phyloP scores from a whole-genome alignment of 1,140 invertebrate species.

The Triops cancriformis region DNA sequence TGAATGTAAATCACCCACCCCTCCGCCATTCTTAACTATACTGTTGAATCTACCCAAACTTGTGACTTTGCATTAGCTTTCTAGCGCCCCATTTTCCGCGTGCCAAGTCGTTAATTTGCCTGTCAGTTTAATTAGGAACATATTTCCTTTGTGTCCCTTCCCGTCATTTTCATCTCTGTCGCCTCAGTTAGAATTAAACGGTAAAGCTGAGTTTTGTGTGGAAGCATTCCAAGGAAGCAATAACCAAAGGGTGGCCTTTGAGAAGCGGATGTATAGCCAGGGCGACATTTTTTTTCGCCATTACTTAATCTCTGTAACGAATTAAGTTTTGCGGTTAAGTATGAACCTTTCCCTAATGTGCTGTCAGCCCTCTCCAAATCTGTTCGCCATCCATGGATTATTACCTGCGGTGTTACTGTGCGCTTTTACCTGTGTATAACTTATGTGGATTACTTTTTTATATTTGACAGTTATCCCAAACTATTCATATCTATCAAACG shows the following conservation, averaged over 20 bases:
- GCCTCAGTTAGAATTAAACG: neutral
- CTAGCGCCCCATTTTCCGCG: neutral
- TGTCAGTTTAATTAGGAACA: neutral
- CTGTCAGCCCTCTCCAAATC: no score
- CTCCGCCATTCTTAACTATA: no score
- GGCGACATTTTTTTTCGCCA: neutral
- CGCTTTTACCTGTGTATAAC: no score
- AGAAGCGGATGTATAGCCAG: neutral
- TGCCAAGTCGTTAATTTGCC: neutral
- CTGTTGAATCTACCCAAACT: no score
- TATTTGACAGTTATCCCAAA: no score
- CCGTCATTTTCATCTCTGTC: neutral
- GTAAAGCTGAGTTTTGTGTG: neutral
- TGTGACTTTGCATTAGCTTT: neutral
- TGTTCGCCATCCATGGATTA: no score
- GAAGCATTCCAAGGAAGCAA: conserved; percentile 13
- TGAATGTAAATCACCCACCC: neutral
- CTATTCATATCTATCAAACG: no score
- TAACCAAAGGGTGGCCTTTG: conserved; percentile 5
- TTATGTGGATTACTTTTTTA: no score
- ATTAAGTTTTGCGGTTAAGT: neutral
- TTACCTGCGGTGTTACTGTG: no score
- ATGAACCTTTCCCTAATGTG: neutral
- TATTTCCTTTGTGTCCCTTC: neutral
- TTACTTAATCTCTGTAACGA: neutral